Evolutionary conservation across 37 sponge, comb jelly and placozoan species (phyloP), one percentile per base, ranked within the genome.

Genomic region (Amphimedon queenslandica): DNA sequence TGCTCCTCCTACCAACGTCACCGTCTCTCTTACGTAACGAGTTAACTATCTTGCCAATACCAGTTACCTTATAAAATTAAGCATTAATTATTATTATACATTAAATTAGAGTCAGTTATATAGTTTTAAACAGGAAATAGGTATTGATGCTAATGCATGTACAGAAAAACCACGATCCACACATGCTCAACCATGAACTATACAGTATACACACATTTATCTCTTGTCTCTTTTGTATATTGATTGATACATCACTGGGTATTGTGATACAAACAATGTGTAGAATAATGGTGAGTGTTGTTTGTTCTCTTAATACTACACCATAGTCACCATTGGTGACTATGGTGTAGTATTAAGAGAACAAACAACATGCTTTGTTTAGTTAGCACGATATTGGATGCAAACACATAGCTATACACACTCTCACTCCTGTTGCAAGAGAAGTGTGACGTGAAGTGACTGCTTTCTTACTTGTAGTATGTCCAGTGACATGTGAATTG

Each of bases 1-100:
- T 76, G 43, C 85, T 76, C 24, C 38, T 76, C 32, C 5, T 39
- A 35, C 81, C 77, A 2, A 89, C 64, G 2, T 33, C 27, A 4
- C 84, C 84, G 23, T 55, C 56, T 30, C 32, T 24, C 55, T 89
- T 89, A 2, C 77, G 39, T 20, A 89, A 51, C 2, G 24, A 34
- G 69, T 89, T 75, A 30, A 89, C 85, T 18, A 67, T 58, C 55
- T 72, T 79, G 10, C 90, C 90, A 42, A 83, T 79, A 29, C 75
- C 80, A 3, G 90, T 89, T 0, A 38, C 65, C 89, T 89, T 24
- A 20, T 33, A 51, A 42, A 80, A 2, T 36, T 11, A 36, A 13
- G 2, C 0, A 3, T 27, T 42, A 24, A 40, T n/a, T n/a, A n/a
- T n/a, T n/a, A n/a, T n/a, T n/a, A n/a, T n/a, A n/a, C n/a, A n/a